A percentile compares a stretch with the other conserved stretches of the same genome.
Evolutionary conservation across 2,113 vertebrate species (phyloP).

Genomic region (Anthoscopus minutus): DNA sequence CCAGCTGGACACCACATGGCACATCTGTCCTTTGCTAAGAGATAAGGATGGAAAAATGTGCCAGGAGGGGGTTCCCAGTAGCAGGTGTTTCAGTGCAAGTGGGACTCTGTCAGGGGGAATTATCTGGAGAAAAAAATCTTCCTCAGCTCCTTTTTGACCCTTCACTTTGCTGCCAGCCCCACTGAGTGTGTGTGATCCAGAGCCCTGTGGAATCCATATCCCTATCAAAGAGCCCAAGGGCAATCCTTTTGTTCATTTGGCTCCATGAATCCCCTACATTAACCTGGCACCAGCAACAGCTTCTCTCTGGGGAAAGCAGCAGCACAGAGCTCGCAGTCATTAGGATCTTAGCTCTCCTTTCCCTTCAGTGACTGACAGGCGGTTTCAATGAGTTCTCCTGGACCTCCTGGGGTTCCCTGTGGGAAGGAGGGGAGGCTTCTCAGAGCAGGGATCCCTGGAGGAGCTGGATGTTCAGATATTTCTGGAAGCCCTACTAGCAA

Average conservation of each 20-base stretch:
- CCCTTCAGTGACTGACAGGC: neutral
- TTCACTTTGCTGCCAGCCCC: neutral
- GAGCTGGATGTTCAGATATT: neutral
- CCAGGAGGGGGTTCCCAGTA: neutral
- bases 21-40: neutral
- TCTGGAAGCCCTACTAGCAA: neutral
- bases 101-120: neutral
- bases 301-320: neutral
- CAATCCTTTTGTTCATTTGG: neutral
- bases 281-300: neutral
- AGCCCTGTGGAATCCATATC: neutral
- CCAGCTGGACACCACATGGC: neutral
- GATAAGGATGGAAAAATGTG: neutral
- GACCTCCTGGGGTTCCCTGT: neutral
- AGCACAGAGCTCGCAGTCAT: neutral
- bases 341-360: neutral
- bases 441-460: neutral
- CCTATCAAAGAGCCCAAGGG: neutral
- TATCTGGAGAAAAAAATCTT: neutral
- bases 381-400: neutral
- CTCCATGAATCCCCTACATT: neutral
- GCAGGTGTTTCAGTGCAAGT: neutral
- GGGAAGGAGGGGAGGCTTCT: neutral
- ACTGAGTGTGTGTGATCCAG: accelerated
- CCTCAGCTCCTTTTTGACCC: neutral